Conservation (phyloP, 2,888 invertebrate genomes). For the Gibbula magus region DNA sequence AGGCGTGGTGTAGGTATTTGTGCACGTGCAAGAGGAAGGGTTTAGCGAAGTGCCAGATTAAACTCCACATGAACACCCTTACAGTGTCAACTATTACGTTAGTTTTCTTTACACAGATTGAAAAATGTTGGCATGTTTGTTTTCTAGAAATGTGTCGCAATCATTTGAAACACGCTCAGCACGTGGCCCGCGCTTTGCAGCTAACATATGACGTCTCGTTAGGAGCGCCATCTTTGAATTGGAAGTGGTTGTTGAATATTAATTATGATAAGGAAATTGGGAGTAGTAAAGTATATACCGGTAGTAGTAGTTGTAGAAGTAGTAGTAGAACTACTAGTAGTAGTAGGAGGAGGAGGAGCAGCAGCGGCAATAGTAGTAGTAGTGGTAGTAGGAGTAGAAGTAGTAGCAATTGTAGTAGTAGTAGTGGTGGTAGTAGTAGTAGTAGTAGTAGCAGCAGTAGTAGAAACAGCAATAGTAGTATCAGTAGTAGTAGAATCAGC, state of each 20-base stretch:
- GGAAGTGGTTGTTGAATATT: neutral
- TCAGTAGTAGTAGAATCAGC: neutral
- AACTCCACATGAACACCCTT: neutral
- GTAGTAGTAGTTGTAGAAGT: too few species aligned
- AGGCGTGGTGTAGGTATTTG: constrained; percentile 8
- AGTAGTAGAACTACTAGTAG: too few species aligned
- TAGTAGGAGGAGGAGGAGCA: too few species aligned
- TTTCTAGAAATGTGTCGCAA: constrained; percentile 1
- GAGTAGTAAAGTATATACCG: too few species aligned
- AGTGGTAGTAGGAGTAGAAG: too few species aligned
- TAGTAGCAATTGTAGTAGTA: too few species aligned
- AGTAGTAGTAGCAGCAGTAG: too few species aligned
- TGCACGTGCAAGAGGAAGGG: neutral
- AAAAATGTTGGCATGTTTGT: constrained; percentile 10
- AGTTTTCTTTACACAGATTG: constrained; percentile 21
- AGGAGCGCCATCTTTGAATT: neutral
- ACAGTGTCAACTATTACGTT: neutral
- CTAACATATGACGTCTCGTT: neutral
- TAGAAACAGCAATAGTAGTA: constrained; percentile 16
- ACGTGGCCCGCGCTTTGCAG: neutral
- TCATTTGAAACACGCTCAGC: constrained; percentile 6
- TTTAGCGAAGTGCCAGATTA: neutral
- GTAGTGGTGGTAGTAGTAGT: too few species aligned
- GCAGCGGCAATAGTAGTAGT: too few species aligned
- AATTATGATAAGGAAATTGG: neutral